phyloP scores from a whole-genome alignment of 2,113 vertebrate genomes.

The Hydrolagus affinis region DNA sequence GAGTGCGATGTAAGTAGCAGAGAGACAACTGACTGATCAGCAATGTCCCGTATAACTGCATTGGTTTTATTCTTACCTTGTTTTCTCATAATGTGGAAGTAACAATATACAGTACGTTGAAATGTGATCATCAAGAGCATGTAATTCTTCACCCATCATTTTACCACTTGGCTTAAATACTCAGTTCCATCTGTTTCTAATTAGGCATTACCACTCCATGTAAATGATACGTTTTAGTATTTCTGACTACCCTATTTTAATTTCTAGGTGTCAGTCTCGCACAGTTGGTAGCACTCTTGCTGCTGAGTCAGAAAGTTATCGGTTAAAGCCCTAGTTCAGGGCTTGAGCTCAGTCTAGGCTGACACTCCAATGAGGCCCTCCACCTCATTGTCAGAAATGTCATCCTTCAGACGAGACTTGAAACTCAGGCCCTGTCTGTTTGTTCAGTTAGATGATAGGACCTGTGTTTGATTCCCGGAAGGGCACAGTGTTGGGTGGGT shows the following conservation, averaged over 20 bases:
- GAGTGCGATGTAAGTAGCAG: not conserved
- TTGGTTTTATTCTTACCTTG: slow-evolving; percentile 10
- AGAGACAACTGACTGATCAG: slow-evolving; percentile 11
- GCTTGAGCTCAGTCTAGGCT: no score
- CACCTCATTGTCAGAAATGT: no score
- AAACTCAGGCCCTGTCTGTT: no score
- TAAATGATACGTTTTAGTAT: slow-evolving; percentile 4
- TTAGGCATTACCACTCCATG: not conserved
- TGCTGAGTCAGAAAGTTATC: no score
- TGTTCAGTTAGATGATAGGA: no score
- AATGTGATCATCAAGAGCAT: slow-evolving; percentile 1
- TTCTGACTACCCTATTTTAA: not conserved
- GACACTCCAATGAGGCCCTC: no score
- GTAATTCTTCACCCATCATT: slow-evolving; percentile 11
- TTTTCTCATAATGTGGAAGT: not conserved
- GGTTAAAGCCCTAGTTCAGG: no score
- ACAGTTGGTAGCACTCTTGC: no score
- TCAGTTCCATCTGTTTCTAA: slow-evolving; percentile 6
- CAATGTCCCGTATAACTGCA: not conserved
- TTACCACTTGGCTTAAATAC: slow-evolving; percentile 3
- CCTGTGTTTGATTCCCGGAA: no score
- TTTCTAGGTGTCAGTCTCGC: no score
- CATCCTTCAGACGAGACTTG: no score
- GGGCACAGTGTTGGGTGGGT: no score
- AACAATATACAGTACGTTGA: not conserved